Base-by-base conservation (phyloP, 2,888 invertebrate genomes). In the Augiades crinisus region DNA sequence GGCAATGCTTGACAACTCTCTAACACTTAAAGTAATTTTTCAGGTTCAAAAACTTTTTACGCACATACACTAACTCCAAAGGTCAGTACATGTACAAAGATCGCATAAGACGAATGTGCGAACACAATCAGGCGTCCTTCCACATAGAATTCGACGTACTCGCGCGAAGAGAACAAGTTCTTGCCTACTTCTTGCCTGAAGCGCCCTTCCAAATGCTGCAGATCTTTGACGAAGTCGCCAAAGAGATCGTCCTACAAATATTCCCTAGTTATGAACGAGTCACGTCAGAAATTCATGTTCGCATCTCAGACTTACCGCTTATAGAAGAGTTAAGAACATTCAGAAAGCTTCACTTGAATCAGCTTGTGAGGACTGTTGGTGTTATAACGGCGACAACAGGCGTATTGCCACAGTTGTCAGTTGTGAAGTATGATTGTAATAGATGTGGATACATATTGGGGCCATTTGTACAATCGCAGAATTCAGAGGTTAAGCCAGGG, bases 231-330 rank as follows among this genome's bases (percentile, higher is more conserved):
- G 95, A 96, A 83, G 97, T 98, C 0, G 96, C 96, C n/a, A 96
- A 96, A 75, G 95, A 95, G 45, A 94, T 99, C 59, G 99, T 99
- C 0, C 85, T 99, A 12, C 94, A 95, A 53, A 96, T 98, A 83
- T 99, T 97, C 72, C 99, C 99, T 0, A 96, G 97, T 68, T 99
- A 99, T 74, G 96, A 97, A 64, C 92, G 98, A 54, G 99, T 99
- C 2, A 95, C 98, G 0, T 93, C 93, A 37, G 98, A 98, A 78
- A 97, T 99, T 67, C 97, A 98, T 75, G 98, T 99, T 0, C 91
- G 99, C 49, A 98, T 99, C 65, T 95, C 98, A 0, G 98, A 99
- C 68, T 87, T 99, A 34, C 99, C 99, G 0, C 90, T 99, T 3
- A 95, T 98, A 65, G 99, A 99, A 86, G 99, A 99, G 69, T 86